Conservation (phyloP, 2,888 invertebrate genomes). For the Trypoxylon attenuatum region DNA sequence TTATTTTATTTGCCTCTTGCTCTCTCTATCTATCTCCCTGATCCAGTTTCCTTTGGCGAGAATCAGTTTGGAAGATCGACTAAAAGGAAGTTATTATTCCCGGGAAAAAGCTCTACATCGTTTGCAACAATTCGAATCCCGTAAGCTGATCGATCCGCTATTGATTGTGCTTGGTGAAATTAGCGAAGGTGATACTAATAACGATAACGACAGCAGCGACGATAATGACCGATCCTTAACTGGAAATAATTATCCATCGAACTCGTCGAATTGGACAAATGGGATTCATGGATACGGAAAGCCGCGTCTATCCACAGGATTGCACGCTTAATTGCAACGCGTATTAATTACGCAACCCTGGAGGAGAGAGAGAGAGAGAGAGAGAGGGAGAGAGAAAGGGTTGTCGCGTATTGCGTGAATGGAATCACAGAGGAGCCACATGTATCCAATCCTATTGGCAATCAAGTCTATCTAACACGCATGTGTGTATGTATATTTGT, state of each 20-base stretch:
- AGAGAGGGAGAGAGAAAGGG: too few species aligned
- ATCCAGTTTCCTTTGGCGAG: too few species aligned
- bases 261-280: conserved; percentile 36
- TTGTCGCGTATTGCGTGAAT: too few species aligned
- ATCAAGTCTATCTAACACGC: too few species aligned
- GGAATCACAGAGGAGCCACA: too few species aligned
- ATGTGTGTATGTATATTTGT: too few species aligned
- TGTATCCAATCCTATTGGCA: too few species aligned
- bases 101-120: too few species aligned
- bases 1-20: background rate
- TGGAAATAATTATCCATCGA: conserved; percentile 40
- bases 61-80: conserved; percentile 2
- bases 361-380: too few species aligned
- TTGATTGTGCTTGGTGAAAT: conserved; percentile 16
- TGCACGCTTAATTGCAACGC: conserved; percentile 35
- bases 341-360: conserved; percentile 38
- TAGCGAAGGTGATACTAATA: conserved; percentile 1
- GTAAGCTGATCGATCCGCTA: background rate
- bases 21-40: background rate
- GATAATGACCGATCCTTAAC: conserved; percentile 24
- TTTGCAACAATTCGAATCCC: too few species aligned
- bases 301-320: conserved; percentile 18
- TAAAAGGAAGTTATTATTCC: conserved; percentile 21
- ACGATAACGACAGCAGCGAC: conserved; percentile 5
- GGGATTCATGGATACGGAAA: conserved; percentile 26